Conservation (phyloP, 2,113 vertebrate genomes). For the Lophotis ruficrista region DNA sequence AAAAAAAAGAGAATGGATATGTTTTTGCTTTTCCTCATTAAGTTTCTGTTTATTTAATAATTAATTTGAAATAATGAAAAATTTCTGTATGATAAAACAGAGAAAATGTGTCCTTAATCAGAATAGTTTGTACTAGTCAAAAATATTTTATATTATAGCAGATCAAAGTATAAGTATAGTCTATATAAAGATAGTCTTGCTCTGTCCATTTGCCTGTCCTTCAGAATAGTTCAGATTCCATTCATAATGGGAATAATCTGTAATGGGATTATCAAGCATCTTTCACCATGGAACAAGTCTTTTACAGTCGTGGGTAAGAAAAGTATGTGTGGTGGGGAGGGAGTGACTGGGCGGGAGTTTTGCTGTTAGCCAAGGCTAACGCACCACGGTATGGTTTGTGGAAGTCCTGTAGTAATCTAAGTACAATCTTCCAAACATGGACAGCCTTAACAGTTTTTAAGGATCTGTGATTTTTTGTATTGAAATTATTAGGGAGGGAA, state of each 20-base stretch:
- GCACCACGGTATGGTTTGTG: not conserved
- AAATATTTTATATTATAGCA: not conserved
- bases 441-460: not conserved
- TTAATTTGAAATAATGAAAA: not conserved
- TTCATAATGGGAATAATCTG: not conserved
- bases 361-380: not conserved
- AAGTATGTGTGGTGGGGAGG: not conserved
- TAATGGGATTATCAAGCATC: not conserved
- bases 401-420: not conserved
- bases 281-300: not conserved
- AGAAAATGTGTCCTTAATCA: not conserved
- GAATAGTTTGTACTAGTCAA: not conserved
- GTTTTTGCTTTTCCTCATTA: not conserved
- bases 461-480: not conserved
- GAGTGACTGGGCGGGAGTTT: not conserved
- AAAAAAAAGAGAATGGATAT: not conserved
- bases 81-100: not conserved
- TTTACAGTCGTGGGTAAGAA: not conserved
- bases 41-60: not conserved
- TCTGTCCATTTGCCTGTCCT: not conserved
- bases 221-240: not conserved
- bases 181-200: not conserved
- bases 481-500: not conserved
- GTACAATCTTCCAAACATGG: not conserved
- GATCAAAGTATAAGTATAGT: not conserved